A percentile compares a stretch with the other conserved stretches of the same genome.
Conservation (phyloP, 2,797 vertebrate species). For the Gymnothorax reevesii region DNA sequence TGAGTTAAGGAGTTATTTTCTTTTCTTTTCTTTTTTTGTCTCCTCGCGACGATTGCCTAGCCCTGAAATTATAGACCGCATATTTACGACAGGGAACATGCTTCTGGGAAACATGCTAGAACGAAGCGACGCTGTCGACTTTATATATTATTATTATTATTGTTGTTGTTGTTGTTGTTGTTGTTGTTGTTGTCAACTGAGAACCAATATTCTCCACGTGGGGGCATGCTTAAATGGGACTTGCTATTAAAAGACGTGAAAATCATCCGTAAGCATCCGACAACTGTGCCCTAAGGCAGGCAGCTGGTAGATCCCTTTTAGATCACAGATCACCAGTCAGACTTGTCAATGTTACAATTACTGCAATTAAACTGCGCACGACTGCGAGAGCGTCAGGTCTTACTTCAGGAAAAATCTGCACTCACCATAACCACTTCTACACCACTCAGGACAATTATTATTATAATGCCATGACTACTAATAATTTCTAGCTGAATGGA, state of each 20-base stretch:
- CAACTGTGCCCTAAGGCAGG: slow-evolving; percentile 41
- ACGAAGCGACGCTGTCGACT: background rate
- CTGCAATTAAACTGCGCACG: too few species aligned
- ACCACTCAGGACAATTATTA: too few species aligned
- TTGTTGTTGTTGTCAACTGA: background rate
- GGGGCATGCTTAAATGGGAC: background rate
- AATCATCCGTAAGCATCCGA: background rate
- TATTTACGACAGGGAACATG: background rate
- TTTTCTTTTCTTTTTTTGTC: background rate
- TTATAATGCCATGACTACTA: too few species aligned
- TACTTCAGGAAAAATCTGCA: too few species aligned
- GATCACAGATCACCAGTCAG: background rate
- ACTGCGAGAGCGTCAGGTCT: too few species aligned
- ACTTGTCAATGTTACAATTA: background rate
- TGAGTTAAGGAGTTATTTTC: slow-evolving; percentile 34
- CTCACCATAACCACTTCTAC: too few species aligned
- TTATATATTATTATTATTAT: background rate
- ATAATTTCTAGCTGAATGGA: too few species aligned
- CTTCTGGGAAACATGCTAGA: background rate
- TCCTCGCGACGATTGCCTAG: background rate
- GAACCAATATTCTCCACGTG: background rate
- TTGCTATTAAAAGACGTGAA: slow-evolving; percentile 40
- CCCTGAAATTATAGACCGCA: background rate
- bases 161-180: background rate
- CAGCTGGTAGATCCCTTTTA: slow-evolving; percentile 34